Percentiles rank a stretch among this genome's conserved stretches.
phyloP scores from a whole-genome alignment of 2,888 invertebrate species.

The Phlogophora meticulosa region DNA sequence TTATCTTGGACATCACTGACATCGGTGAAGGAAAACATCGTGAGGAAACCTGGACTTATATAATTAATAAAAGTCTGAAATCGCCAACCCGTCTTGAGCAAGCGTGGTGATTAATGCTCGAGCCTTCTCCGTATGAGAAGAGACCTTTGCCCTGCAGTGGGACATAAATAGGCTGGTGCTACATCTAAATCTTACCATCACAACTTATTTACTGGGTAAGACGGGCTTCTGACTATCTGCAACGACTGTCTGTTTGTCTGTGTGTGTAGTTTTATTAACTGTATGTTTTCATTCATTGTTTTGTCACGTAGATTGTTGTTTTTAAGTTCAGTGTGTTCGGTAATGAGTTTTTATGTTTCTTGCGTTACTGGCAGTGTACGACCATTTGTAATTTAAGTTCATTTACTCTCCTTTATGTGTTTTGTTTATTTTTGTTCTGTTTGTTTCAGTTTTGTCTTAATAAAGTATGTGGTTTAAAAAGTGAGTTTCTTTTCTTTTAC shows the following conservation, averaged over 20 bases:
- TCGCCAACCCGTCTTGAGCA: no score
- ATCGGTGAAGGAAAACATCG: no score
- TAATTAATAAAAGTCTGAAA: no score
- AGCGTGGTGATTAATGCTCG: no score
- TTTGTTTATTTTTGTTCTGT: constrained; percentile 40
- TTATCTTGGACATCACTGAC: no score
- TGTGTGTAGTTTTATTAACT: constrained; percentile 14
- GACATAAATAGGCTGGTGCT: no score
- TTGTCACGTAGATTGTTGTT: neutral
- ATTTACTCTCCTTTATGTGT: constrained; percentile 34
- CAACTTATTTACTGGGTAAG: neutral
- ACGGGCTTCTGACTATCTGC: neutral
- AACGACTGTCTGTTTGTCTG: neutral
- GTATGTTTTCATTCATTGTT: neutral
- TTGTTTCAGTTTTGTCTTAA: constrained; percentile 60
- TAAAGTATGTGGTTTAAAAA: constrained; percentile 47
- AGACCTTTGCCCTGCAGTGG: no score
- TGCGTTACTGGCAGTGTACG: constrained; percentile 10
- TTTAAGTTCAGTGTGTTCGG: constrained; percentile 25
- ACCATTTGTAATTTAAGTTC: constrained; percentile 24
- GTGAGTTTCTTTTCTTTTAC: neutral
- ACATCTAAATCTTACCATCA: neutral
- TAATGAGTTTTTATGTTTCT: constrained; percentile 12
- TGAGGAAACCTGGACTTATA: no score
- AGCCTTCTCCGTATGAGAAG: no score